Percentiles rank a stretch among this genome's conserved stretches.
Conservation (phyloP, 1,140 invertebrate genomes). For the Dufourea novaeangliae region DNA sequence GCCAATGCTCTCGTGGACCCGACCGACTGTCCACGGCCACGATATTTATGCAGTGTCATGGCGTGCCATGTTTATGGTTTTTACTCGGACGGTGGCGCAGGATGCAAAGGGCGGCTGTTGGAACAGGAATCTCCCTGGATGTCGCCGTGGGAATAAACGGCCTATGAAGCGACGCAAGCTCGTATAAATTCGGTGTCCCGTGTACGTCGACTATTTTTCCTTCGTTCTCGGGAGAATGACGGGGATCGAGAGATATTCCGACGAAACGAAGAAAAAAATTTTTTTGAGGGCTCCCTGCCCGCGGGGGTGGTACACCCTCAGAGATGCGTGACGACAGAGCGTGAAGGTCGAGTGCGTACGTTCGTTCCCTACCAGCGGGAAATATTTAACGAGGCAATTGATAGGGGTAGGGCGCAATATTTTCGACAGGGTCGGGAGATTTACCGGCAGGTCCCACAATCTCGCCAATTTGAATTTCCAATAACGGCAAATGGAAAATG, state of each 20-base stretch:
- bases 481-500: conserved; percentile 36
- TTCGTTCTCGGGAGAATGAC: background rate
- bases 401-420: conserved; percentile 15
- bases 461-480: conserved; percentile 41
- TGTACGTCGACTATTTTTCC: background rate
- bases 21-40: conserved; percentile 59
- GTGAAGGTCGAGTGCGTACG: background rate
- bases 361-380: background rate
- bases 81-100: conserved; percentile 65
- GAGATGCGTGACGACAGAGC: background rate
- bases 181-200: conserved; percentile 69
- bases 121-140: conserved; percentile 69
- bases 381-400: conserved; percentile 41
- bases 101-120: conserved; percentile 74
- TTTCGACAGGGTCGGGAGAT: conserved; percentile 18
- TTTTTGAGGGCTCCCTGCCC: too few relatives aligned
- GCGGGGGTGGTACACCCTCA: too few relatives aligned
- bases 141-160: conserved; percentile 71
- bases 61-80: conserved; percentile 76
- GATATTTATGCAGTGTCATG: conserved; percentile 69
- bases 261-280: background rate
- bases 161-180: conserved; percentile 60
- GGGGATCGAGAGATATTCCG: background rate
- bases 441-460: conserved; percentile 23
- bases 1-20: conserved; percentile 9